These are phyloP conservation scores for Linnaemya vulpina DNA, from an alignment of 2,888 invertebrate genomes.

Conservation along the genomic window DNA sequence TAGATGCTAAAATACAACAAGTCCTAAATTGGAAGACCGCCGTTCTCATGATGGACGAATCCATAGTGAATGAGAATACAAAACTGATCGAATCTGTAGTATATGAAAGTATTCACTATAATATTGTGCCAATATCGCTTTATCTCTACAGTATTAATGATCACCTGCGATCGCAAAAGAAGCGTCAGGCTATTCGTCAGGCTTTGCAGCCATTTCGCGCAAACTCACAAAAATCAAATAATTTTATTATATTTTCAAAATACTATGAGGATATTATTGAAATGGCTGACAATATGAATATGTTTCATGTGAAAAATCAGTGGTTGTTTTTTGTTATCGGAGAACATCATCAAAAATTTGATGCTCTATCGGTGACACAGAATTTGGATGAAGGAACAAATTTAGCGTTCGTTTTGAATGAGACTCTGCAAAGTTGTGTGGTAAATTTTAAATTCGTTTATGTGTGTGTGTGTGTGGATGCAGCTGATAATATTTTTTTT, in stretches of 20 bases:
- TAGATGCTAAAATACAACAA: slow-evolving; percentile 88
- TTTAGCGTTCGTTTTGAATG: slow-evolving; percentile 90
- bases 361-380: slow-evolving; percentile 84
- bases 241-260: slow-evolving; percentile 80
- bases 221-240: slow-evolving; percentile 74
- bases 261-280: slow-evolving; percentile 86
- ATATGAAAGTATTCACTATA: slow-evolving; percentile 79
- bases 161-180: slow-evolving; percentile 76
- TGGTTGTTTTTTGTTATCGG: slow-evolving; percentile 92
- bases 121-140: slow-evolving; percentile 79
- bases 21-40: slow-evolving; percentile 89
- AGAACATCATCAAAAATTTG: slow-evolving; percentile 83
- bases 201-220: slow-evolving; percentile 75
- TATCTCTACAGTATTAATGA: slow-evolving; percentile 80
- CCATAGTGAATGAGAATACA: slow-evolving; percentile 83
- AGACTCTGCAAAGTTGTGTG: slow-evolving; percentile 85
- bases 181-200: slow-evolving; percentile 76
- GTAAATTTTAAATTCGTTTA: slow-evolving; percentile 79
- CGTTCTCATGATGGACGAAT: slow-evolving; percentile 88
- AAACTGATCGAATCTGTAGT: slow-evolving; percentile 79
- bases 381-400: slow-evolving; percentile 91
- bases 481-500: neutral
- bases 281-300: slow-evolving; percentile 86
- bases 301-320: slow-evolving; percentile 89
- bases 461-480: too few species aligned